Evolutionary conservation across 2,113 vertebrate species (phyloP).

Genomic region (Gavia stellata): DNA sequence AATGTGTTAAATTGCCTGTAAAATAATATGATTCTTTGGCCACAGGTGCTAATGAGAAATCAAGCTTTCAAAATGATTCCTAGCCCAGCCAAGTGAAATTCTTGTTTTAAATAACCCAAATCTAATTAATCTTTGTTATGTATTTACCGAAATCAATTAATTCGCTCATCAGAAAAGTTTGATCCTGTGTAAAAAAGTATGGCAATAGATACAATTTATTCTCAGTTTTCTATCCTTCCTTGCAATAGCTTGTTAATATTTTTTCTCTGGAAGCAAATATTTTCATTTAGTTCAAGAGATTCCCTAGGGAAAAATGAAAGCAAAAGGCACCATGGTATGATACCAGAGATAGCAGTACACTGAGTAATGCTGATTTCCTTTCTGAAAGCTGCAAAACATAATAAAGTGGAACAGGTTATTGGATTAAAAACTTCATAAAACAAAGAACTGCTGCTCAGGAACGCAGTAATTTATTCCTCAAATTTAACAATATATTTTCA

Average conservation of each 20-base stretch:
- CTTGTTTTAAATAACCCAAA: neutral
- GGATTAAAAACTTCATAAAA: neutral
- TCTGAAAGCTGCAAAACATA: neutral
- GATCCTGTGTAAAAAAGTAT: neutral
- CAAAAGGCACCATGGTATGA: neutral
- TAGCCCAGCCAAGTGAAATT: neutral
- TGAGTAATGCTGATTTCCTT: neutral
- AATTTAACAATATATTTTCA: neutral
- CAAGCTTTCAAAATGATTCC: neutral
- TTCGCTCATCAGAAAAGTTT: neutral
- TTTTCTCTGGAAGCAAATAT: neutral
- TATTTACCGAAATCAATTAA: neutral
- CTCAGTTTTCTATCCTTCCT: neutral
- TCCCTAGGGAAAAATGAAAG: neutral
- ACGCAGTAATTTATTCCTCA: neutral
- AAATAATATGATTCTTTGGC: neutral
- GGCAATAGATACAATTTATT: neutral
- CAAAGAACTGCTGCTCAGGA: neutral
- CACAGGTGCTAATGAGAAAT: neutral
- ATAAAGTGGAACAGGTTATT: neutral
- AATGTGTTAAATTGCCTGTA: neutral
- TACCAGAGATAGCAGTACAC: neutral
- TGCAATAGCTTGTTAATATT: neutral
- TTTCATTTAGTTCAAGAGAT: neutral
- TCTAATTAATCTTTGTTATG: neutral